Percentiles rank a stretch among this genome's conserved stretches.
Evolutionary conservation across 1,140 invertebrate genomes (phyloP).

Genomic region (Trichomalopsis sarcophagae): DNA sequence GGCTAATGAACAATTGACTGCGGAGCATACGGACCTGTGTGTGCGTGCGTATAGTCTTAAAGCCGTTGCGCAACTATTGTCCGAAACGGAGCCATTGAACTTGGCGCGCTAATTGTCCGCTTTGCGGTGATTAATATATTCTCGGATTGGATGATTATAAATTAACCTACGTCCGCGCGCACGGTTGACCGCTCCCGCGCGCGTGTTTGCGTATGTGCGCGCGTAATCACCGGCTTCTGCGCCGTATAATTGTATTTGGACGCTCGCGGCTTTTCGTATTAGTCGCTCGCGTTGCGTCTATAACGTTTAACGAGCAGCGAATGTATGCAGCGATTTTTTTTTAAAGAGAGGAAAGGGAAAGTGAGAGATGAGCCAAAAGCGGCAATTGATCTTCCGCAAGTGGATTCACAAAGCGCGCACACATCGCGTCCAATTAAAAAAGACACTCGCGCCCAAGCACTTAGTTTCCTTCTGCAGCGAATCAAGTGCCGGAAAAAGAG

Average conservation of each 20-base stretch:
- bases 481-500: not conserved
- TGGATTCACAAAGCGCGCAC: not conserved
- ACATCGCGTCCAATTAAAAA: too few relatives aligned
- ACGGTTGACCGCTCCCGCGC: not conserved
- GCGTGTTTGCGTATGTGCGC: not conserved
- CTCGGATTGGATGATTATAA: not conserved
- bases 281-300: too few relatives aligned
- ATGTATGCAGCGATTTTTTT: too few relatives aligned
- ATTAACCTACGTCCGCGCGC: not conserved
- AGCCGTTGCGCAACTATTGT: slow-evolving; percentile 15
- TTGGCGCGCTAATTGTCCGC: slow-evolving; percentile 7
- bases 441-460: too few relatives aligned
- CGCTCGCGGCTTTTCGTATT: too few relatives aligned
- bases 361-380: too few relatives aligned
- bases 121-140: slow-evolving; percentile 3
- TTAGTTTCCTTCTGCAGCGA: not conserved
- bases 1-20: slow-evolving; percentile 14
- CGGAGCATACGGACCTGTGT: not conserved
- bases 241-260: not conserved
- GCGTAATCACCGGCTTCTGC: not conserved
- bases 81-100: not conserved
- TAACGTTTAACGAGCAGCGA: too few relatives aligned
- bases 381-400: too few relatives aligned
- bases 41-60: not conserved
- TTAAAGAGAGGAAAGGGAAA: too few relatives aligned